Conservation (phyloP, 2,113 vertebrate species). For the Danionella cerebrum region DNA sequence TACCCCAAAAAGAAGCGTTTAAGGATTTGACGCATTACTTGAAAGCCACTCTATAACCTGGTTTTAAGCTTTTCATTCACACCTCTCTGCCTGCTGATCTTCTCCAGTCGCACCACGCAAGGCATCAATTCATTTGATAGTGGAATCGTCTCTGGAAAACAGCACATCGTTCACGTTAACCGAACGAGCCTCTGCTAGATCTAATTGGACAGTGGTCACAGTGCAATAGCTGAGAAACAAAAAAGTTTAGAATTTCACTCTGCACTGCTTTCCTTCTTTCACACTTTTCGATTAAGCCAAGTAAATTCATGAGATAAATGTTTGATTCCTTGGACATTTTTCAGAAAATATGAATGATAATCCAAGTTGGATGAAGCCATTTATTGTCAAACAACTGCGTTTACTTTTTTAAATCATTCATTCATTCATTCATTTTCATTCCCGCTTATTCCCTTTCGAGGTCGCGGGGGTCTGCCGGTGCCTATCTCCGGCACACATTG, state of each 20-base stretch:
- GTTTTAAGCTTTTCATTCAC: slow-evolving; percentile 18
- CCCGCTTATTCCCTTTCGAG: too few relatives aligned
- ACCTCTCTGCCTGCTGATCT: slow-evolving; percentile 54
- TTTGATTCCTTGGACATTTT: too few relatives aligned
- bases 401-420: too few relatives aligned
- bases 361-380: too few relatives aligned
- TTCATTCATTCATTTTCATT: too few relatives aligned
- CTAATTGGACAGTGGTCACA: background rate
- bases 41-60: slow-evolving; percentile 14
- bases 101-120: slow-evolving; percentile 60
- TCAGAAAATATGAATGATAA: too few relatives aligned
- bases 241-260: background rate
- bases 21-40: slow-evolving; percentile 18
- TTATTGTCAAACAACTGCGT: too few relatives aligned
- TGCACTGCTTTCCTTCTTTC: too few relatives aligned
- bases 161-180: slow-evolving; percentile 31
- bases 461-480: too few relatives aligned
- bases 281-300: too few relatives aligned
- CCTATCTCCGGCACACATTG: too few relatives aligned
- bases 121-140: slow-evolving; percentile 43
- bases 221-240: background rate
- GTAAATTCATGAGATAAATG: too few relatives aligned
- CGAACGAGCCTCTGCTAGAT: slow-evolving; percentile 17
- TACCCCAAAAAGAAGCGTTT: background rate
- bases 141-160: slow-evolving; percentile 47